These are phyloP conservation scores for Apogon talboti DNA, from an alignment of 2,797 vertebrate species.

Conservation along the genomic window DNA sequence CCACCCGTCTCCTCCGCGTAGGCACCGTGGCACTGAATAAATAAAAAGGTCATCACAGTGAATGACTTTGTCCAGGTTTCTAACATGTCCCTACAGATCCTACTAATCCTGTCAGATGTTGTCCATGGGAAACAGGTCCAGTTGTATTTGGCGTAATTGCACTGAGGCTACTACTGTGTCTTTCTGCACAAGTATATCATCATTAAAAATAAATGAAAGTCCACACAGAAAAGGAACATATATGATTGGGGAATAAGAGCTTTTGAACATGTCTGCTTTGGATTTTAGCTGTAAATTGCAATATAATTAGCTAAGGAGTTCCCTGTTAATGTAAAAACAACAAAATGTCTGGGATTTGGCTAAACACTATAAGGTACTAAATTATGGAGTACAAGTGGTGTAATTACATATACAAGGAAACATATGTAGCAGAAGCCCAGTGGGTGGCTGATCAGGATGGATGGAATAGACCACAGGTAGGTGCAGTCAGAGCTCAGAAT, in stretches of 20 bases:
- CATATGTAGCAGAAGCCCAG: background rate
- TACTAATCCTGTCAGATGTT: constrained; percentile 49
- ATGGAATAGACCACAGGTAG: background rate
- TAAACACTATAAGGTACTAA: background rate
- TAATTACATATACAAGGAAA: constrained; percentile 6
- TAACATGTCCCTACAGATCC: constrained; percentile 45
- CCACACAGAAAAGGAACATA: background rate
- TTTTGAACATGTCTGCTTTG: constrained; percentile 2
- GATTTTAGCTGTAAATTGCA: background rate
- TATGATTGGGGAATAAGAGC: background rate
- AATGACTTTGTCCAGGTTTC: constrained; percentile 33
- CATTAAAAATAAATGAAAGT: constrained; percentile 11
- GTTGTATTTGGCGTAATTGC: constrained; percentile 39
- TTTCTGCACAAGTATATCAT: constrained; percentile 19
- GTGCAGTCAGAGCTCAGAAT: background rate
- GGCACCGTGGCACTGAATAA: constrained; percentile 44
- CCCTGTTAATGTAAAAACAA: background rate
- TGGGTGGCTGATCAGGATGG: background rate
- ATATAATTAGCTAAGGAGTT: background rate
- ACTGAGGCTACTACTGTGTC: constrained; percentile 12
- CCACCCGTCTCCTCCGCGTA: constrained; percentile 17
- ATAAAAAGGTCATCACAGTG: constrained; percentile 48
- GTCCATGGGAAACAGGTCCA: constrained; percentile 19
- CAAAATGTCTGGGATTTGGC: background rate
- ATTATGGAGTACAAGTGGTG: background rate